Base-by-base conservation (phyloP, 2,888 invertebrate species). In the Diplolepis rosae region DNA sequence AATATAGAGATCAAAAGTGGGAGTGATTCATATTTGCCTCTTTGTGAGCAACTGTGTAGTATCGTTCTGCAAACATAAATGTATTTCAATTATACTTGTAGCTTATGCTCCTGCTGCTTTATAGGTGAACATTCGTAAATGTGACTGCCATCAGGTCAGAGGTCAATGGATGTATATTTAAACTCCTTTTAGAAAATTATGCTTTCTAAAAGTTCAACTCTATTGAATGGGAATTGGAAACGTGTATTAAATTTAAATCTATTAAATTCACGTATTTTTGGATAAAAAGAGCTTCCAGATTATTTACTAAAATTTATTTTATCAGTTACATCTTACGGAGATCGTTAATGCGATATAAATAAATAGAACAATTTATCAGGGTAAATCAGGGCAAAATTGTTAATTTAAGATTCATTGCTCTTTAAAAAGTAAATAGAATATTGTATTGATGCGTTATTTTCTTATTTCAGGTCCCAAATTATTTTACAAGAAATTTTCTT, bases 1-100 rank as follows among this genome's bases (percentile, higher is more conserved):
- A 32, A n/a, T 61, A 39, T 61, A 24, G 39, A 24, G 39, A 61
- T 61, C n/a, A 61, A 61, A 61, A 61, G 39, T 61, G 39, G 22
- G 24, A 61, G 39, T 61, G 39, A 24, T 56, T 22, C 22, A 56
- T 35, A 35, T 56, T 18, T 6, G 9, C 9, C 7, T 45, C 1
- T 6, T 9, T 2, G 0, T 18, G 18, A 1, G n/a, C 13, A 42
- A 15, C 15, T 54, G 1, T 32, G 54, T 32, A 32, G 18, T 11
- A 54, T 15, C 32, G 32, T 54, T 32, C 54, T 42, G 42, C 4
- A 54, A 4, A 32, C 18, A 54, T 54, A 32, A n/a, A 54, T 30
- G 28, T 28, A 28, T 35, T 0, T 45, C n/a, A 15, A 4, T 15
- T 54, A 2, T 54, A 11, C 24, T 35, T 56, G 56, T 24, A 22